These are phyloP conservation scores for Drosophila pandora DNA, from an alignment of 1,140 invertebrate species.

Conservation along the genomic window DNA sequence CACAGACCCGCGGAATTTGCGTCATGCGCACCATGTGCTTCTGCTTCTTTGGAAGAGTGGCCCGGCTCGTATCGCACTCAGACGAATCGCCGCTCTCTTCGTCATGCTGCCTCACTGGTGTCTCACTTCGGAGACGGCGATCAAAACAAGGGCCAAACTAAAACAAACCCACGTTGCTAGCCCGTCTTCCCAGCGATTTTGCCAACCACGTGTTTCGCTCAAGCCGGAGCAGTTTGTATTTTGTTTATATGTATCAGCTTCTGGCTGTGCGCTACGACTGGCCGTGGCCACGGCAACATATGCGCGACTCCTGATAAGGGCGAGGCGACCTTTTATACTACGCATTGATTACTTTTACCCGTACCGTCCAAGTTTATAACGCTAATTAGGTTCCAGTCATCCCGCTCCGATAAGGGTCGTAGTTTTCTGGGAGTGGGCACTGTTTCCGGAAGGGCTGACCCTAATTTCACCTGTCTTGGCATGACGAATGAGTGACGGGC, in stretches of 20 bases:
- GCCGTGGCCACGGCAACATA: constrained; percentile 17
- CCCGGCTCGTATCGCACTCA: not conserved
- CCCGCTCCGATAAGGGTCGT: constrained; percentile 11
- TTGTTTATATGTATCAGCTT: constrained; percentile 42
- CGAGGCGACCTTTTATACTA: constrained; percentile 41
- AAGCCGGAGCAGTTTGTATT: constrained; percentile 13
- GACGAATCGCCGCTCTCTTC: not conserved
- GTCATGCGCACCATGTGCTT: constrained; percentile 84
- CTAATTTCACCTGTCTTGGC: constrained; percentile 37
- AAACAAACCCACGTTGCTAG: constrained; percentile 34
- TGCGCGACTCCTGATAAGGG: constrained; percentile 40
- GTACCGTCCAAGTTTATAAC: constrained; percentile 17
- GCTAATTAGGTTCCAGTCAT: constrained; percentile 51
- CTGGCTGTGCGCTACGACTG: not conserved
- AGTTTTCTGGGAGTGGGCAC: not conserved
- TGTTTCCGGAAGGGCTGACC: not conserved
- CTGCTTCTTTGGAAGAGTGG: constrained; percentile 10
- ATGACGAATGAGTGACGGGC: constrained; percentile 25
- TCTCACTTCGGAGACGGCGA: constrained; percentile 26
- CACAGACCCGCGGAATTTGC: constrained; percentile 28
- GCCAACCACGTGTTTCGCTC: constrained; percentile 51
- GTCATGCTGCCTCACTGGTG: not conserved
- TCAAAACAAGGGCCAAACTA: constrained; percentile 50
- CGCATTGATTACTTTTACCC: constrained; percentile 43
- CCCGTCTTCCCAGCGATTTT: constrained; percentile 7